Base-by-base conservation (phyloP, 2,888 invertebrate genomes). In the Campoplex nolae region DNA sequence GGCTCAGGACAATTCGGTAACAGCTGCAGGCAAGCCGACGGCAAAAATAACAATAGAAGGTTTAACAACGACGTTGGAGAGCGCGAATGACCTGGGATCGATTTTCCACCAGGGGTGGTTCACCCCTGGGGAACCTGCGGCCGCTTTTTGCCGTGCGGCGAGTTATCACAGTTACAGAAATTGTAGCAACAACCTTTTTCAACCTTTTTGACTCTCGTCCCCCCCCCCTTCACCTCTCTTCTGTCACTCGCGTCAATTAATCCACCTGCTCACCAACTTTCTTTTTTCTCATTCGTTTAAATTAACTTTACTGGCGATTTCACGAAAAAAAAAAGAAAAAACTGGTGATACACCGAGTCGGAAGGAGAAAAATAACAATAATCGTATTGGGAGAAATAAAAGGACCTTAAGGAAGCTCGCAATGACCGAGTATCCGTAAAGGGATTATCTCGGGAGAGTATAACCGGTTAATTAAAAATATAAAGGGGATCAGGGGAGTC, bases 61-160 rank as follows among this genome's bases (percentile, higher is more conserved):
- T 75, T 75, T 83, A 82, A 78, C 65, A 74, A 82, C 82, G 73
- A 45, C 74, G 74, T 9, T 23, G 67, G 74, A 73, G 70, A 73
- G 70, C 75, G 75, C 82, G 54, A 78, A 45, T 77, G 87, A 87
- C 89, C 88, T 88, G 88, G 84, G 88, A 92, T 92, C 92, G 92
- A 92, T 92, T 92, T 90, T 90, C 85, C 58, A 71, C 71, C 85
- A 70, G 89, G 89, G 92, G 90, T 89, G 92, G 89, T 92, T 92
- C 90, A 92, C 92, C 92, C 88, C 90, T 90, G 89, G 84, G 79
- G 84, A 90, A 90, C 90, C 87, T 90, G 89, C 90, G 90, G 88
- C 88, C 90, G 89, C 88, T 77, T 79, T 23, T 79, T 84, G 74
- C 83, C 86, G 71, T 75, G 78, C 80, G 85, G 73, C 80, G 85